Evolutionary conservation across 2,888 invertebrate genomes (phyloP).

Genomic region (Ramazzottius varieornatus): DNA sequence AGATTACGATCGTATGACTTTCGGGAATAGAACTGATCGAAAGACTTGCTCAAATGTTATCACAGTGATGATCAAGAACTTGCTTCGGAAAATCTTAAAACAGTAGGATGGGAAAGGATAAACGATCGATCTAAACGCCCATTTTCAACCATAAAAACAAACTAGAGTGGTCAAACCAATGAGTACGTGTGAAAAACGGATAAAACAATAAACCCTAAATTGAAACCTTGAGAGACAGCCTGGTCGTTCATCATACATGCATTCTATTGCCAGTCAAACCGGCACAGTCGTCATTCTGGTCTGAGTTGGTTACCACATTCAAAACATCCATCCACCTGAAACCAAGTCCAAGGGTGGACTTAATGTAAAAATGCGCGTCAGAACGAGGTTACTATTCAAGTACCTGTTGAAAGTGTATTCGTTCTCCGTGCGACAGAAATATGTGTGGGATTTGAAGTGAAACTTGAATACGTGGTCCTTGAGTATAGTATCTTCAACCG

Average conservation of each 20-base stretch:
- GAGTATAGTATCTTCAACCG: slow-evolving; percentile 51
- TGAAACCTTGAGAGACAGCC: neutral
- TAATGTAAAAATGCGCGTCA: no score
- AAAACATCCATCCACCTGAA: neutral
- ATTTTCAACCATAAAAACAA: no score
- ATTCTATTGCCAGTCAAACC: neutral
- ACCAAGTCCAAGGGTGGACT: neutral
- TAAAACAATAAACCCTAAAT: neutral
- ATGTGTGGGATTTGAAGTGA: slow-evolving; percentile 87
- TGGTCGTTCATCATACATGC: neutral
- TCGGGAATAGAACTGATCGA: no score
- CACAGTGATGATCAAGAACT: neutral
- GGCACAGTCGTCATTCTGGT: neutral
- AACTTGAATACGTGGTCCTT: slow-evolving; percentile 91
- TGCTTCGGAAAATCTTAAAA: neutral
- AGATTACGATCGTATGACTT: neutral
- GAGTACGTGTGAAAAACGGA: neutral
- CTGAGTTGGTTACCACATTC: neutral
- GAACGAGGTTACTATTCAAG: no score
- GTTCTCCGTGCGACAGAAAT: slow-evolving; percentile 88
- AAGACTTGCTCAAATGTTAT: neutral
- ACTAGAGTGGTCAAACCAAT: neutral
- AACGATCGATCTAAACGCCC: no score
- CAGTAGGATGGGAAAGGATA: no score
- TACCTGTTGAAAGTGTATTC: slow-evolving; percentile 43